Conservation (phyloP, 1,140 invertebrate genomes). For the Calliopsis andreniformis region DNA sequence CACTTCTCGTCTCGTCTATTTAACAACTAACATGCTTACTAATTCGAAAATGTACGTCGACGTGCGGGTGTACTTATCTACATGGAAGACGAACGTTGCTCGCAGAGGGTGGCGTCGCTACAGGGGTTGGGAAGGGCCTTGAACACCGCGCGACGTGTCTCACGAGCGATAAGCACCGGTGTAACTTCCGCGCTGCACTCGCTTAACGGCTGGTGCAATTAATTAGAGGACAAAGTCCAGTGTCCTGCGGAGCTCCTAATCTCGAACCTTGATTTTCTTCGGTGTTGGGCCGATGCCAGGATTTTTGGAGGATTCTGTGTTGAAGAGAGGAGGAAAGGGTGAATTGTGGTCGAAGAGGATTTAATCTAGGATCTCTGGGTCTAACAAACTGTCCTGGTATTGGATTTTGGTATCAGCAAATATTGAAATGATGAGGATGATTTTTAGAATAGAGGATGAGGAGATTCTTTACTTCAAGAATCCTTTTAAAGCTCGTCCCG, state of each 20-base stretch:
- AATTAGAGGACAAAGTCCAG: conserved; percentile 60
- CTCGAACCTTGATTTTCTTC: background rate
- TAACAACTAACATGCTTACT: conserved; percentile 32
- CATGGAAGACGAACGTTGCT: conserved; percentile 66
- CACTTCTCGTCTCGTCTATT: background rate
- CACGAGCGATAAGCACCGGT: conserved; percentile 59
- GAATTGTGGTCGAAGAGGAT: too few species aligned
- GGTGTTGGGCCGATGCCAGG: too few species aligned
- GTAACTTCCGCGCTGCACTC: conserved; percentile 60
- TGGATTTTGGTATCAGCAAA: too few species aligned
- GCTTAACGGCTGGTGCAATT: conserved; percentile 59
- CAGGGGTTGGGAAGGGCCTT: conserved; percentile 18
- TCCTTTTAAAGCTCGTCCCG: too few species aligned
- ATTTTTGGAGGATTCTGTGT: too few species aligned
- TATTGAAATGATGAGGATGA: too few species aligned
- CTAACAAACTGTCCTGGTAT: too few species aligned
- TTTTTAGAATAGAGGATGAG: too few species aligned
- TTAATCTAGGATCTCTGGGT: too few species aligned
- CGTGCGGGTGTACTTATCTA: conserved; percentile 57
- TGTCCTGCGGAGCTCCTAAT: conserved; percentile 44
- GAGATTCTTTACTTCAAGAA: too few species aligned
- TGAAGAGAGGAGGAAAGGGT: too few species aligned
- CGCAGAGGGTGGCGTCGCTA: conserved; percentile 10
- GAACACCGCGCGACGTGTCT: conserved; percentile 40
- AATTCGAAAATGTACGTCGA: conserved; percentile 26